Percentiles rank a stretch among this genome's conserved stretches.
These are phyloP conservation scores for Rhagophthalmus giganteus DNA, from an alignment of 2,888 invertebrate genomes.

Conservation along the genomic window DNA sequence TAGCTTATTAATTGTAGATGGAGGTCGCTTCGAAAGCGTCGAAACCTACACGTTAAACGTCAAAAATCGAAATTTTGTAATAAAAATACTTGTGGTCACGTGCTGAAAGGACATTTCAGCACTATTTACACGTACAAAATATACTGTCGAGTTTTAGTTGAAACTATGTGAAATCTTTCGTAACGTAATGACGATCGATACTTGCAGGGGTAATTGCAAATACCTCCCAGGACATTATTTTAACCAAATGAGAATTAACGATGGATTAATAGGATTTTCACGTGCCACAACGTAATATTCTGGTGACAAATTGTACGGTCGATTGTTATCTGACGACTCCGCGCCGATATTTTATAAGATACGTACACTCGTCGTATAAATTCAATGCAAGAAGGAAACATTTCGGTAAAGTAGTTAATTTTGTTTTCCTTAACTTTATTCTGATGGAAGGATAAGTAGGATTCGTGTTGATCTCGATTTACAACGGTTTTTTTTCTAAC, in stretches of 20 bases:
- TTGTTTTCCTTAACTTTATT: neutral
- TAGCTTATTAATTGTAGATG: too few relatives aligned
- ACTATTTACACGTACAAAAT: too few relatives aligned
- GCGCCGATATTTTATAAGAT: neutral
- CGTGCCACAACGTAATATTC: conserved; percentile 8
- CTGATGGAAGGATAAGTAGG: too few relatives aligned
- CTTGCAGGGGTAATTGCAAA: conserved; percentile 7
- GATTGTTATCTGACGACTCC: neutral
- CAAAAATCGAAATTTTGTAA: too few relatives aligned
- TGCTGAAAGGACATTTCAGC: too few relatives aligned
- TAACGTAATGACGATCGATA: conserved; percentile 7
- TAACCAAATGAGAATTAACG: conserved; percentile 14
- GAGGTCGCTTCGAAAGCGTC: conserved; percentile 1
- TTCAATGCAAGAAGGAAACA: neutral
- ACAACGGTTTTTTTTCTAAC: too few relatives aligned
- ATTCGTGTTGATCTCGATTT: too few relatives aligned
- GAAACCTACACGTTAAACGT: too few relatives aligned
- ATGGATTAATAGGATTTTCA: conserved; percentile 11
- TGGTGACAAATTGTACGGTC: conserved; percentile 6
- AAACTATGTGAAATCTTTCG: conserved; percentile 8
- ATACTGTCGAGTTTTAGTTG: too few relatives aligned
- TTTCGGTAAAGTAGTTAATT: neutral
- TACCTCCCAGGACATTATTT: conserved; percentile 9
- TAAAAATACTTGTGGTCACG: too few relatives aligned
- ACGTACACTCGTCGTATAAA: neutral